Base-by-base conservation (phyloP, 2,113 vertebrate genomes). In the Asarcornis scutulata region DNA sequence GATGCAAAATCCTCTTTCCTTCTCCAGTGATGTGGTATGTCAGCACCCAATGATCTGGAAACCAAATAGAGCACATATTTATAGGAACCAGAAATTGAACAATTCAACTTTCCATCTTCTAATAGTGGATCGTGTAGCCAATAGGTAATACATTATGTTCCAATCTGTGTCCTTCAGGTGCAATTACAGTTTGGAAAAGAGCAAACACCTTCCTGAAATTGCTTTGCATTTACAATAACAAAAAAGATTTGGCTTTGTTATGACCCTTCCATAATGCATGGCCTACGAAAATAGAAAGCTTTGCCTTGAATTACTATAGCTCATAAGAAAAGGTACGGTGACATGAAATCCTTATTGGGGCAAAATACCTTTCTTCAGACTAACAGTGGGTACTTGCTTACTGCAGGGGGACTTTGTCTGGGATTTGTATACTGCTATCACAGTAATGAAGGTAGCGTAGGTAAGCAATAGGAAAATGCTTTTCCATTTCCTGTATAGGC, bases 21-120 rank as follows among this genome's bases (percentile, higher is more conserved):
- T 31, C 31, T 75, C 73, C 78, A 93, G 71, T 67, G 64, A 87
- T 84, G 83, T 93, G 66, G 62, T 84, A 68, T 60, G 72, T 89
- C 77, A 78, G 74, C 42, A 91, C 53, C 48, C 48, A 60, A 74
- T 63, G 60, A 92, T 72, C 88, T 84, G 60, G 58, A 89, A 93
- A 66, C 77, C 78, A 92, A 91, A 84, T 32, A 89, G 13, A 88
- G 46, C 36, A 88, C 58, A 73, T 92, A 91, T 95, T 95, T 93
- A 60, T 85, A 91, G 81, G 58, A 89, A 48, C 20, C 74, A 89
- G 50, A 79, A 93, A 94, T 82, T 9, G 23, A 93, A 82, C 84
- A 87, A 68, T 62, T 84, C 4, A 2, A 55, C 71, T 92, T 89
- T 82, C 50, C 71, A 79, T 6, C 16, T 78, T 91, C 34, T 76